These are phyloP conservation scores for Conus ventricosus DNA, from an alignment of 1,140 invertebrate species.

Conservation along the genomic window DNA sequence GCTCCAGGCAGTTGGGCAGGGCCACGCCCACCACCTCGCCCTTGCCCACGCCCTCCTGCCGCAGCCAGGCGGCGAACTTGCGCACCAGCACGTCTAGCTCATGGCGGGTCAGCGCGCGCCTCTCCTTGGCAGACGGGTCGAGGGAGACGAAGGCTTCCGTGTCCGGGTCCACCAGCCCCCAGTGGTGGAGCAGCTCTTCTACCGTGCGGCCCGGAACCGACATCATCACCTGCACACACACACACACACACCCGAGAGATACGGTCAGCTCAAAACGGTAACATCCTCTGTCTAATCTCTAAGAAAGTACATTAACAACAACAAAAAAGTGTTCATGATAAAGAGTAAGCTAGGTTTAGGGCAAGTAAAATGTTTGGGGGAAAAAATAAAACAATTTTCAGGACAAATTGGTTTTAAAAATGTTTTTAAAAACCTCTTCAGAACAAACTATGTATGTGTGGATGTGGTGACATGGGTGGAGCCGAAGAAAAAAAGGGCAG, in stretches of 20 bases:
- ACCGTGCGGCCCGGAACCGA: conserved; percentile 29
- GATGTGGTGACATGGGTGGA: too few species aligned
- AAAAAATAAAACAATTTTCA: not conserved
- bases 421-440: too few species aligned
- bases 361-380: too few species aligned
- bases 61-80: conserved; percentile 35
- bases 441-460: too few species aligned
- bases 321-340: not conserved
- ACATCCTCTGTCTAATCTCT: not conserved
- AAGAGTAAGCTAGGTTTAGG: too few species aligned
- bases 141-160: conserved; percentile 41
- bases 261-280: not conserved
- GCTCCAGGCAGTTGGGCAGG: conserved; percentile 47
- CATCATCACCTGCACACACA: not conserved
- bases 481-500: too few species aligned
- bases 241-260: not conserved
- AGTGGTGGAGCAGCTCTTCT: conserved; percentile 36
- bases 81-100: conserved; percentile 34
- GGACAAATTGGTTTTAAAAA: too few species aligned
- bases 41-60: conserved; percentile 30
- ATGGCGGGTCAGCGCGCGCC: conserved; percentile 25
- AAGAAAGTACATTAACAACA: not conserved
- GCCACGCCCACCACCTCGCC: conserved; percentile 42
- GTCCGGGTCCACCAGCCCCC: conserved; percentile 25
- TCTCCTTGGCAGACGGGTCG: not conserved